A percentile compares a stretch with the other conserved stretches of the same genome.
Evolutionary conservation across 2,797 vertebrate genomes (phyloP).

Genomic region (Silurus aristotelis): DNA sequence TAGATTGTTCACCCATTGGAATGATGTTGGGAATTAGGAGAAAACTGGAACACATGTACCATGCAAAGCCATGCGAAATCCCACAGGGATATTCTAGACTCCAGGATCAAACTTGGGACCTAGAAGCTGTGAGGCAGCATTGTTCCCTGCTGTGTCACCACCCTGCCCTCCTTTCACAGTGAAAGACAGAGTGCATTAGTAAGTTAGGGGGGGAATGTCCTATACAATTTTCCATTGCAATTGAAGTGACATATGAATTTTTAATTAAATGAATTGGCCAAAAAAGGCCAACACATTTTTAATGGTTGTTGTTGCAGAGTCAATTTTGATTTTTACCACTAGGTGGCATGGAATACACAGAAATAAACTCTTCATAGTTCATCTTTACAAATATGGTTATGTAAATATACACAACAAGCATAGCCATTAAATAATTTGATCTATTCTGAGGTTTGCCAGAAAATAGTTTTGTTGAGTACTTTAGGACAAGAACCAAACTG

Average conservation of each 20-base stretch:
- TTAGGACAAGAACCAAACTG: background rate
- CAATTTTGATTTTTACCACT: conserved; percentile 31
- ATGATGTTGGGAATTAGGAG: background rate
- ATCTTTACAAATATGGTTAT: background rate
- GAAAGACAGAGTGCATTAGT: background rate
- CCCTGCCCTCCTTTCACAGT: background rate
- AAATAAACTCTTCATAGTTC: background rate
- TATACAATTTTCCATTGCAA: background rate
- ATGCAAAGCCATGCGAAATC: background rate
- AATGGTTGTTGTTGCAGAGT: background rate
- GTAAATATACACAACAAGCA: background rate
- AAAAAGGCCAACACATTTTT: background rate
- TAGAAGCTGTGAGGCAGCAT: background rate
- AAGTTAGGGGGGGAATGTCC: background rate
- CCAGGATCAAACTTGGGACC: background rate
- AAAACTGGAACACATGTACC: background rate
- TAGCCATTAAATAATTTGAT: background rate
- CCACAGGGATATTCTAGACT: background rate
- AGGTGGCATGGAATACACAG: conserved; percentile 33
- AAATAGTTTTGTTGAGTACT: background rate
- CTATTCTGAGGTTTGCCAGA: background rate
- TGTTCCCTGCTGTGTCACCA: background rate
- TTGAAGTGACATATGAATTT: background rate
- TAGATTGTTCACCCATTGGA: too few species aligned
- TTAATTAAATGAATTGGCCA: background rate